Percentiles rank a stretch among this genome's conserved stretches.
These are phyloP conservation scores for Cyprinus carpio DNA, from an alignment of 2,113 vertebrate species.

Conservation along the genomic window DNA sequence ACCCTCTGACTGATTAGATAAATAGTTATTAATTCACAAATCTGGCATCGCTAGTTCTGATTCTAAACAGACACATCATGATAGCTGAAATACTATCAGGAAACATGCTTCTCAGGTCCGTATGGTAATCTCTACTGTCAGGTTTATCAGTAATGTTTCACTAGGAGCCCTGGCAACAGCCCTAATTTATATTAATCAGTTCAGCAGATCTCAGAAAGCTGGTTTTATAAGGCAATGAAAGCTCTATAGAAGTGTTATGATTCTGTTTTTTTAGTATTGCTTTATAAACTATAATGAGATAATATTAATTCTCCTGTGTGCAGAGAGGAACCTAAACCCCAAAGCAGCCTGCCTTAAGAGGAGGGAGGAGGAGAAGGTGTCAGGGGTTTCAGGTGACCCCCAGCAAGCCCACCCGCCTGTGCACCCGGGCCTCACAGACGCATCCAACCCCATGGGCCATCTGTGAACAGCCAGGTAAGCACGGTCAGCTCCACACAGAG, in stretches of 20 bases:
- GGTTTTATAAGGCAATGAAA: not conserved
- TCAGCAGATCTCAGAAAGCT: not conserved
- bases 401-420: constrained; percentile 86
- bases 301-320: not conserved
- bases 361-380: constrained; percentile 97
- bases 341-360: constrained; percentile 99
- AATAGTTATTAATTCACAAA: not conserved
- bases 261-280: not conserved
- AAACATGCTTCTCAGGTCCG: not conserved
- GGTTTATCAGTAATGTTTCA: not conserved
- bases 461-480: constrained; percentile 84
- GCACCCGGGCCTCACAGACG: constrained; percentile 91
- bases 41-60: not conserved
- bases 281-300: not conserved
- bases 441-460: constrained; percentile 97
- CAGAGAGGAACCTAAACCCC: constrained; percentile 97
- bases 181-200: not conserved
- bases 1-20: not conserved
- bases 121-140: not conserved
- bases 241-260: not conserved
- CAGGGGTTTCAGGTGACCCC: constrained; percentile 87
- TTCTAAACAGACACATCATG: not conserved
- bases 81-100: not conserved
- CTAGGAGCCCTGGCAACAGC: not conserved
- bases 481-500: constrained; percentile 60